Evolutionary conservation across 1,140 invertebrate genomes (phyloP).

Genomic region (Onthophagus taurus): DNA sequence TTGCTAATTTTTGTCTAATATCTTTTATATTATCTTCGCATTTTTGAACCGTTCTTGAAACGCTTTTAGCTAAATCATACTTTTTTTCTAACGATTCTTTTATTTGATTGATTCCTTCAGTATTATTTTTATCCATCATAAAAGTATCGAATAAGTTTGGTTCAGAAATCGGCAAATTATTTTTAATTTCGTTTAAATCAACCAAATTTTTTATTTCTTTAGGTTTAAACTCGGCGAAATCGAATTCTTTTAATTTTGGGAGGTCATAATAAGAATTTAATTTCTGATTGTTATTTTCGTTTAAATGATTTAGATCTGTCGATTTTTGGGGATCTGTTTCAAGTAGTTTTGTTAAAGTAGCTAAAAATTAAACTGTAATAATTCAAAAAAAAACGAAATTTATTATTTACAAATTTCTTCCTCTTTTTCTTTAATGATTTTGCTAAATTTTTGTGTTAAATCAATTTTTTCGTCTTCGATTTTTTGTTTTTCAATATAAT

Average conservation of each 20-base stretch:
- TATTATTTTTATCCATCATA: slow-evolving; percentile 3
- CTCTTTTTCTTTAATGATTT: slow-evolving; percentile 22
- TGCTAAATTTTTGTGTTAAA: too few species aligned
- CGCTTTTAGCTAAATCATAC: slow-evolving; percentile 19
- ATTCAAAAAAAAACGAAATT: background rate
- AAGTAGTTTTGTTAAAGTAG: slow-evolving; percentile 1
- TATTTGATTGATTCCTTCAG: background rate
- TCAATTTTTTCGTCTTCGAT: slow-evolving; percentile 27
- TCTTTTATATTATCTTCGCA: slow-evolving; percentile 24
- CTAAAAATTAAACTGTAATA: background rate
- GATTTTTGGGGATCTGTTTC: background rate
- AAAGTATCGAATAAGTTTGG: background rate
- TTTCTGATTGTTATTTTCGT: too few species aligned
- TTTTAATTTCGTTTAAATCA: background rate
- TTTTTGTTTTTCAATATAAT: background rate
- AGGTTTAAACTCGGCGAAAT: too few species aligned
- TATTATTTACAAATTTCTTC: slow-evolving; percentile 33
- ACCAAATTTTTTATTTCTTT: background rate
- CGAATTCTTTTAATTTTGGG: too few species aligned
- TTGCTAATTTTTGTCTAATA: slow-evolving; percentile 16
- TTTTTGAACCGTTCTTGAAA: slow-evolving; percentile 17
- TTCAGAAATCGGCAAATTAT: too few species aligned
- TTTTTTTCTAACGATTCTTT: slow-evolving; percentile 5
- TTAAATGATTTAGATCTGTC: too few species aligned
- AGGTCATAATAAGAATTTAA: too few species aligned